phyloP scores from a whole-genome alignment of 2,888 invertebrate species.

The Heterodera filipjevi region DNA sequence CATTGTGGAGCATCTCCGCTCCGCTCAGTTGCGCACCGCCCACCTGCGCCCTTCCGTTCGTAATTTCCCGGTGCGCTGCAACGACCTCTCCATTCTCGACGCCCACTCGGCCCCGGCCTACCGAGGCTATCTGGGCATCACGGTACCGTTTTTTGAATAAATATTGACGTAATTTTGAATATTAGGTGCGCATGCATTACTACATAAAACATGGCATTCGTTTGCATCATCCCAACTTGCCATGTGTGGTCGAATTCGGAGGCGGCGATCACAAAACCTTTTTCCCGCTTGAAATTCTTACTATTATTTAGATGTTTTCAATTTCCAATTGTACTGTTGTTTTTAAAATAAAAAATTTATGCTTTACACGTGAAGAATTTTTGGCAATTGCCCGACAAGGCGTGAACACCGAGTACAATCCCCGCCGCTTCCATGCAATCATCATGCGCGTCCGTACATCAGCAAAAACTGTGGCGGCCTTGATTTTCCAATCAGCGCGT shows the following conservation, averaged over 20 bases:
- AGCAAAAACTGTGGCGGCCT: not conserved
- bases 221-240: conserved; percentile 10
- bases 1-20: too few relatives aligned
- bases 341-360: not conserved
- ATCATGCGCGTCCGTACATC: too few relatives aligned
- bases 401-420: not conserved
- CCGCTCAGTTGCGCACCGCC: too few relatives aligned
- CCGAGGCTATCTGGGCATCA: conserved; percentile 2
- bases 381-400: not conserved
- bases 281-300: not conserved
- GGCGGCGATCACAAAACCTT: not conserved
- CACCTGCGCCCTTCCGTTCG: not conserved
- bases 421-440: too few relatives aligned
- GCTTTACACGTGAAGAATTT: not conserved
- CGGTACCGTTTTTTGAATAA: too few relatives aligned
- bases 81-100: not conserved
- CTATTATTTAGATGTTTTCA: not conserved
- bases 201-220: conserved; percentile 8
- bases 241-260: conserved; percentile 13
- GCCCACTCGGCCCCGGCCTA: not conserved
- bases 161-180: not conserved
- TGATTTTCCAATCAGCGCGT: not conserved
- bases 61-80: not conserved
- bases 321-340: not conserved
- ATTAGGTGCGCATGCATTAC: conserved; percentile 12